Base-by-base conservation (phyloP, 64 coral and sea anemone genomes). In the Pachyseris speciosa region DNA sequence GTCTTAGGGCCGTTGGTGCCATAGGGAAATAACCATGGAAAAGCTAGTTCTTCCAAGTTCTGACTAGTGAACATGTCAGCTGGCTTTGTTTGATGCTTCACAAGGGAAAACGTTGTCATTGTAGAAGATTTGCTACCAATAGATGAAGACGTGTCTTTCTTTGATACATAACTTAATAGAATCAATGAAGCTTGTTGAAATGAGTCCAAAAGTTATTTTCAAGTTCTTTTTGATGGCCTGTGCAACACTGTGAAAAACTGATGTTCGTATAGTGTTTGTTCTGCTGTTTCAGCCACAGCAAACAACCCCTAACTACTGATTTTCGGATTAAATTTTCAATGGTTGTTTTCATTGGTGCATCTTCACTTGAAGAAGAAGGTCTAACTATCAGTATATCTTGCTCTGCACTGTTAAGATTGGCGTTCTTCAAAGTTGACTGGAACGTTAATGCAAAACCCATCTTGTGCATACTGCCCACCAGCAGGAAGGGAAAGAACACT, bases 21-120 rank as follows among this genome's bases (percentile, higher is more conserved):
- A 66, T 11, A 67, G 28, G 64, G 64, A 67, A 90, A 80, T 66
- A 90, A 32, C 72, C 87, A 80, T 16, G 73, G 87, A 53, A 90
- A 81, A 30, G 58, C 74, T 20, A 90, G 40, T 80, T 80, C 87
- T 63, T 89, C 73, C 57, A 66, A 43, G 36, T 10, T 28, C 11
- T 67, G 11, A 32, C 67, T 67, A 50, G 61, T 70, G 51, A 87
- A 65, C 27, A 87, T 87, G 66, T 87, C 69, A 32, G 28, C 84
- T 87, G 69, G 84, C 32, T 67, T 70, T 87, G 50, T 72, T 87
- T 87, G 69, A 10, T 87, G 43, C 40, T 73, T 31, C 25, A 71
- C 64, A 72, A 27, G 28, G 24, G 12, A 32, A 67, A 50, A 51
- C 72, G 40, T 72, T 25, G 66, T 26, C 32, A 25, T 55, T 87